phyloP scores from a whole-genome alignment of 2,888 invertebrate genomes.

The Orthosia gothica region DNA sequence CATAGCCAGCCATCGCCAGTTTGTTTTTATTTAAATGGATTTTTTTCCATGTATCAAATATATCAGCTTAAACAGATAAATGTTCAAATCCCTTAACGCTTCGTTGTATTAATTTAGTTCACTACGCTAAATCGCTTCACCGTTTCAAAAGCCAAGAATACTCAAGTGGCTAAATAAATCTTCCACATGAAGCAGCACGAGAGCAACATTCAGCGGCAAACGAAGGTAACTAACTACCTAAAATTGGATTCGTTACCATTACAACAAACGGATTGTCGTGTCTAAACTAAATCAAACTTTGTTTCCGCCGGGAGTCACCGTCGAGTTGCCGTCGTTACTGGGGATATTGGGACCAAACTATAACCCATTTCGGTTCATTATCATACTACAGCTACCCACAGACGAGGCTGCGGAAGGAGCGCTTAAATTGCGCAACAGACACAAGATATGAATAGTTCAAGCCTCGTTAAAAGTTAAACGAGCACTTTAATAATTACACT shows the following conservation, averaged over 20 bases:
- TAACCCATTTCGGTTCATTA: conserved; percentile 80
- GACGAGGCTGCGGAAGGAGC: conserved; percentile 65
- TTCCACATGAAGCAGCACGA: conserved; percentile 63
- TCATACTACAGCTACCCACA: conserved; percentile 72
- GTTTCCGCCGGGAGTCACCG: conserved; percentile 83
- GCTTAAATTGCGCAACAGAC: conserved; percentile 67
- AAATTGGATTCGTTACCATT: conserved; percentile 84
- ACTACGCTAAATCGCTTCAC: not conserved
- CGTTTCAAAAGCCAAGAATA: conserved; percentile 40
- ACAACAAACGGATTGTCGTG: conserved; percentile 85
- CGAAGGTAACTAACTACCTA: conserved; percentile 67
- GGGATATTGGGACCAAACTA: conserved; percentile 79
- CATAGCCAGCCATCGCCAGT: not conserved
- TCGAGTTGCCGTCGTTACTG: conserved; percentile 76
- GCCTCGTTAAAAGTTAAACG: conserved; percentile 65
- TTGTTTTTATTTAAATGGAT: not conserved
- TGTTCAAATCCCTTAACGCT: not conserved
- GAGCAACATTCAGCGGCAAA: conserved; percentile 56
- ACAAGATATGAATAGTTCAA: conserved; percentile 69
- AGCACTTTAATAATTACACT: conserved; percentile 40
- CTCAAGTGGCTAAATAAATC: conserved; percentile 65
- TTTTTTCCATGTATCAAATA: not conserved
- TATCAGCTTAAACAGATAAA: not conserved
- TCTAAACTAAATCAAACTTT: conserved; percentile 90
- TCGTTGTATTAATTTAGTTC: not conserved